phyloP scores from a whole-genome alignment of 1,140 invertebrate genomes.

The Neodiprion lecontei region DNA sequence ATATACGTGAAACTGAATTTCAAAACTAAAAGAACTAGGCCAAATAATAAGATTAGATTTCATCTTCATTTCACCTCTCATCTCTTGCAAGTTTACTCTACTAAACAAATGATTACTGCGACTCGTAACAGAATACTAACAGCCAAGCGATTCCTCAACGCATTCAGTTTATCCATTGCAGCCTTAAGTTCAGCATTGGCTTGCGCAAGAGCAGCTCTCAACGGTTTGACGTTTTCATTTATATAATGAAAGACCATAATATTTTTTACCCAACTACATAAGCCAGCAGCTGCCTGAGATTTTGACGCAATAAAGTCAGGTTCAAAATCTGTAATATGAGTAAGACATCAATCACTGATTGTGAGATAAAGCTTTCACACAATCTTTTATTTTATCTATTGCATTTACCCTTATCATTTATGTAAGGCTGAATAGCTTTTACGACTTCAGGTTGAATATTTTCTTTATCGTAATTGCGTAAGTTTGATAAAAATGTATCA shows the following conservation, averaged over 20 bases:
- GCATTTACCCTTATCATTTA: slow-evolving; percentile 51
- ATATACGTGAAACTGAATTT: too few species aligned
- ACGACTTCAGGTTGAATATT: slow-evolving; percentile 90
- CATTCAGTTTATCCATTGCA: slow-evolving; percentile 79
- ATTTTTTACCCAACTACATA: slow-evolving; percentile 95
- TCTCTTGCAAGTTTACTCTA: too few species aligned
- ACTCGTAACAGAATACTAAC: slow-evolving; percentile 45
- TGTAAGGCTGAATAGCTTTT: slow-evolving; percentile 70
- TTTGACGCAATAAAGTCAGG: slow-evolving; percentile 85
- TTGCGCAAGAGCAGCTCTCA: slow-evolving; percentile 79
- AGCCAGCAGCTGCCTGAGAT: slow-evolving; percentile 87
- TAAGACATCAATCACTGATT: slow-evolving; percentile 31
- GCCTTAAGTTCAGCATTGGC: slow-evolving; percentile 85
- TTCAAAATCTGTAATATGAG: slow-evolving; percentile 73
- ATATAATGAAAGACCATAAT: slow-evolving; percentile 92
- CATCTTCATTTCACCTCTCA: too few species aligned
- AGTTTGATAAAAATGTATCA: slow-evolving; percentile 84
- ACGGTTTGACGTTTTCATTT: slow-evolving; percentile 91
- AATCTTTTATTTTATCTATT: slow-evolving; percentile 9
- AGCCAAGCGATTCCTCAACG: slow-evolving; percentile 68
- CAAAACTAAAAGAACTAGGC: too few species aligned
- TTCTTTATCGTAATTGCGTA: slow-evolving; percentile 93
- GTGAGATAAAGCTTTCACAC: slow-evolving; percentile 63
- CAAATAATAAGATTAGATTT: too few species aligned
- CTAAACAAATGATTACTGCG: not conserved